Evolutionary conservation across 2,113 vertebrate genomes (phyloP), one percentile per base, ranked within the genome.

Genomic region (Trichomycterus rosablanca): DNA sequence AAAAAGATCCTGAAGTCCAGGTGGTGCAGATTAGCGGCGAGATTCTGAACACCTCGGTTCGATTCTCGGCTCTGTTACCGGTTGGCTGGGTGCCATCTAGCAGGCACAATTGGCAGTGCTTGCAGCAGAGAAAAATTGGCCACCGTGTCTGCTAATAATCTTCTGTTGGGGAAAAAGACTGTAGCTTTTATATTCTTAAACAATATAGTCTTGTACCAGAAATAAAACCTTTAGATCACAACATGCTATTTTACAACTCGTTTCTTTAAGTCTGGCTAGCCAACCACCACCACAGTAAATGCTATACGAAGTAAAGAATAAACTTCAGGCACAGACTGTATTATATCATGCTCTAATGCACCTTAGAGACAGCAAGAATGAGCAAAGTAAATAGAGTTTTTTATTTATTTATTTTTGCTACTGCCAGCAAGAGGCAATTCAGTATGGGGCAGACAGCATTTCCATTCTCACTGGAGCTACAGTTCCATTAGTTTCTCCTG

Each of bases 351-450:
- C 58, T 37, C 45, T 51, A 60, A 54, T 56, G 55, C 26, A 66
- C 59, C 71, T 40, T 2, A 20, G 72, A 59, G 71, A 71, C 60
- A 60, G 60, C 19, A 74, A 50, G 59, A 50, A 59, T 68, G 60
- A 75, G 45, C 56, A 79, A 72, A 68, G 68, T 74, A 75, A 80
- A 58, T 55, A 77, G 22, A 73, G 63, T n/a, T n/a, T n/a, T n/a
- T n/a, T n/a, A n/a, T n/a, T n/a, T n/a, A n/a, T n/a, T 68, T 67
- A 58, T 72, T 78, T 76, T 74, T 63, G 2, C 66, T 54, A 42
- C 42, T 44, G 39, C 49, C 49, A 53, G 60, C 3, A 30, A 44
- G 48, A 44, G 48, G 53, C 48, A 44, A 14, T 49, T 53, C 15
- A 15, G 16, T 11, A 18, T 14, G 16, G 48, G 35, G n/a, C 35